Conservation (phyloP, 2,113 vertebrate species). For the Coracopsis vasa region DNA sequence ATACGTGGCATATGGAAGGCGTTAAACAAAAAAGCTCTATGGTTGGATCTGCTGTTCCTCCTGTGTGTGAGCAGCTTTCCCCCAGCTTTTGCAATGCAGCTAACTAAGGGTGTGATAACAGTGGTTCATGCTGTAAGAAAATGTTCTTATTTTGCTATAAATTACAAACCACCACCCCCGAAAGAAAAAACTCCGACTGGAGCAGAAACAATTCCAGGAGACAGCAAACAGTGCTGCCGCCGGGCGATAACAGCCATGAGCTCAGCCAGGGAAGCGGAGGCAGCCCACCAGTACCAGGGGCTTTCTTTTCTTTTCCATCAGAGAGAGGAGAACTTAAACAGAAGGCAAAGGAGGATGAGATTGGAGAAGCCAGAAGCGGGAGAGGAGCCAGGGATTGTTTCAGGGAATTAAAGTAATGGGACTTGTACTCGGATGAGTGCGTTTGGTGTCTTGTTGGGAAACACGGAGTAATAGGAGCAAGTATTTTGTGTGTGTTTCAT, state of each 20-base stretch:
- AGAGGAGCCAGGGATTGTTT: not conserved
- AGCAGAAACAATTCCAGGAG: slow-evolving; percentile 60
- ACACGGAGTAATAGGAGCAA: not conserved
- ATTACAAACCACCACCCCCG: not conserved
- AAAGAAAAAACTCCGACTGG: not conserved
- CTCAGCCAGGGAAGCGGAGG: not conserved
- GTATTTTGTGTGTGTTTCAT: accelerated
- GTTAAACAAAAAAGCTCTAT: not conserved
- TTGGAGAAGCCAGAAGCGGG: not conserved
- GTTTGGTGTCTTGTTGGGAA: not conserved
- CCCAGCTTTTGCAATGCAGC: not conserved
- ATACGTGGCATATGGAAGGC: not conserved
- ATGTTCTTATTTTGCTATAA: not conserved
- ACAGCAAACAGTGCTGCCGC: not conserved
- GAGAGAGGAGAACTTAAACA: not conserved
- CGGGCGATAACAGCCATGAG: not conserved
- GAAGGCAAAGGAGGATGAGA: not conserved
- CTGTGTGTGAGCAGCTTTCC: not conserved
- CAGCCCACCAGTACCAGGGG: not conserved
- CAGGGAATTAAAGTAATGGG: not conserved
- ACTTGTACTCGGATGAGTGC: accelerated
- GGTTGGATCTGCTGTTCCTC: not conserved
- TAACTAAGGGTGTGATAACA: not conserved
- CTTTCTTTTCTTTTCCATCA: not conserved
- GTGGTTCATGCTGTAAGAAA: not conserved